Evolutionary conservation across 2,888 invertebrate genomes (phyloP), one percentile per base, ranked within the genome.

Genomic region (Pyrrhia umbra): DNA sequence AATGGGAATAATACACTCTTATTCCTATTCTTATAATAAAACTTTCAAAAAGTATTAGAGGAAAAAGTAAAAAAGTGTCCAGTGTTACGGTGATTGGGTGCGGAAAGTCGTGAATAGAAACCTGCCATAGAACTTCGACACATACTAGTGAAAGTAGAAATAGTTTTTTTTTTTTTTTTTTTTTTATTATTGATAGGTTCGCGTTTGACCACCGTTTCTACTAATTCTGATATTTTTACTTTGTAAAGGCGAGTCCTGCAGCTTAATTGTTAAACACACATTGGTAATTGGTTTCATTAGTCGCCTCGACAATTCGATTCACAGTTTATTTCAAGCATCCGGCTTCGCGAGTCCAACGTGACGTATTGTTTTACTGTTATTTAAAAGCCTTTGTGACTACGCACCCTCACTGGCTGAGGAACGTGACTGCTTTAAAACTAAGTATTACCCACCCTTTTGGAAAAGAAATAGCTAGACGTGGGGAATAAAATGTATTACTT

Each of bases 131-230:
- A 60, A 61, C 34, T 8, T 54, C 52, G 37, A 39, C 40, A 61
- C 51, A 46, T 50, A 45, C 50, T n/a, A 69, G 55, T 40, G 59
- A 74, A 73, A 68, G 75, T 68, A 75, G 68, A 57, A 68, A 74
- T 60, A n/a, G n/a, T n/a, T n/a, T n/a, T n/a, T n/a, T n/a, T n/a
- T n/a, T n/a, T n/a, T n/a, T n/a, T n/a, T n/a, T n/a, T n/a, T n/a
- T n/a, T n/a, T n/a, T n/a, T n/a, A n/a, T n/a, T n/a, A n/a, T n/a
- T n/a, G n/a, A n/a, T n/a, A n/a, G n/a, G n/a, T n/a, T n/a, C n/a
- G n/a, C n/a, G n/a, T n/a, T n/a, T n/a, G n/a, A n/a, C n/a, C n/a
- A n/a, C n/a, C 56, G 42, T n/a, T 51, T 57, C 54, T 57, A 46
- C n/a, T 34, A 10, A 52, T 27, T 42, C 42, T 0, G n/a, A 54